Percentiles rank a stretch among this genome's conserved stretches.
These are phyloP conservation scores for Megaceryle torquata DNA, from an alignment of 2,113 vertebrate species.

Conservation along the genomic window DNA sequence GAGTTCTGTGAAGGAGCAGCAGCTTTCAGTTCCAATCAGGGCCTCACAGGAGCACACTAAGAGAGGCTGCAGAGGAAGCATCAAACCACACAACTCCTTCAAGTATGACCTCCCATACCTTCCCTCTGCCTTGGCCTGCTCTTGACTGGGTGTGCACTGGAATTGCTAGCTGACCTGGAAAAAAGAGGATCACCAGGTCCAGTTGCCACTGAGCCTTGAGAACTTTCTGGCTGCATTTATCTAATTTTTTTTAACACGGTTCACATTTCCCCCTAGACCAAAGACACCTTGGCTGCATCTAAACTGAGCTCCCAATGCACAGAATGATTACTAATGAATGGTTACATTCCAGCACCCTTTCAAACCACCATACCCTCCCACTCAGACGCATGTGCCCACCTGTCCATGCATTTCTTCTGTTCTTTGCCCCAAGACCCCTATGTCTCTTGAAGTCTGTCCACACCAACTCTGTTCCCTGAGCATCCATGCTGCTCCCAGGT, in stretches of 20 bases:
- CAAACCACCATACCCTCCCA: background rate
- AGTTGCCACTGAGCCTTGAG: background rate
- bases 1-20: background rate
- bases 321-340: background rate
- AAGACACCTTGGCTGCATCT: background rate
- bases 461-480: background rate
- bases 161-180: background rate
- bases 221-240: background rate
- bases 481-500: background rate
- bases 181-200: background rate
- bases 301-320: background rate
- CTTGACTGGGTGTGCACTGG: background rate
- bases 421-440: background rate
- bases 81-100: background rate
- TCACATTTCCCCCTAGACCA: background rate
- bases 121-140: background rate
- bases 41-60: background rate
- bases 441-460: background rate
- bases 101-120: background rate
- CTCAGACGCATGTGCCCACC: fast-evolving
- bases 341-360: background rate
- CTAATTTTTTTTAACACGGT: background rate
- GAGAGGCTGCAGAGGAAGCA: background rate
- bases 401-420: background rate
- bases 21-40: background rate